Percentiles rank a stretch among this genome's conserved stretches.
Conservation (phyloP, 2,888 invertebrate genomes). For the Lobophora halterata region DNA sequence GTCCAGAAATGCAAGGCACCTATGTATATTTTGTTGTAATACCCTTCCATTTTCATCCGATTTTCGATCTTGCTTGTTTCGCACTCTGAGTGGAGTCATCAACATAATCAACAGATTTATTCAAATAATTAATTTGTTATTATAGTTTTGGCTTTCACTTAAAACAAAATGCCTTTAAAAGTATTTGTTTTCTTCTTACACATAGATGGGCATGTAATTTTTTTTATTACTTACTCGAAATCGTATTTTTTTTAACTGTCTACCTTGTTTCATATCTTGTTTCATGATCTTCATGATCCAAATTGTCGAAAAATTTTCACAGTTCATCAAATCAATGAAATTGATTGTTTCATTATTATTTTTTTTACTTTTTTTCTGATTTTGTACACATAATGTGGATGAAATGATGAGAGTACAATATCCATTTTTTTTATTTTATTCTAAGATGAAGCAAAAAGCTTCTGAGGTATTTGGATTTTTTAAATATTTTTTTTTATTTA, state of each 20-base stretch:
- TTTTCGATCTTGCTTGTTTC: constrained; percentile 26
- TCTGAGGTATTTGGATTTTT: constrained; percentile 69
- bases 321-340: no score
- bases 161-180: constrained; percentile 59
- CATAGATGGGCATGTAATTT: constrained; percentile 3
- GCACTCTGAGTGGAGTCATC: no score
- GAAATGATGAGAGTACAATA: constrained; percentile 39
- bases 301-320: no score
- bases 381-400: constrained; percentile 67
- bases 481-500: constrained; percentile 27
- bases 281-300: no score
- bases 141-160: constrained; percentile 67
- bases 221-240: constrained; percentile 5
- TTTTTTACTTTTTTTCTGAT: constrained; percentile 23
- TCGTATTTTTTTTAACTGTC: constrained; percentile 9
- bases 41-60: constrained; percentile 49
- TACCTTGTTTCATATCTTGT: constrained; percentile 4
- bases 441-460: constrained; percentile 65
- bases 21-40: constrained; percentile 47
- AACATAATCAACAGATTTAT: constrained; percentile 49
- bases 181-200: constrained; percentile 26
- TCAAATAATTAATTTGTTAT: constrained; percentile 39
- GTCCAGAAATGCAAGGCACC: constrained; percentile 56
- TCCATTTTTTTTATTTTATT: constrained; percentile 43
- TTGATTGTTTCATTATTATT: no score